Evolutionary conservation across 2,888 invertebrate genomes (phyloP).

Genomic region (Pheosia tremula): DNA sequence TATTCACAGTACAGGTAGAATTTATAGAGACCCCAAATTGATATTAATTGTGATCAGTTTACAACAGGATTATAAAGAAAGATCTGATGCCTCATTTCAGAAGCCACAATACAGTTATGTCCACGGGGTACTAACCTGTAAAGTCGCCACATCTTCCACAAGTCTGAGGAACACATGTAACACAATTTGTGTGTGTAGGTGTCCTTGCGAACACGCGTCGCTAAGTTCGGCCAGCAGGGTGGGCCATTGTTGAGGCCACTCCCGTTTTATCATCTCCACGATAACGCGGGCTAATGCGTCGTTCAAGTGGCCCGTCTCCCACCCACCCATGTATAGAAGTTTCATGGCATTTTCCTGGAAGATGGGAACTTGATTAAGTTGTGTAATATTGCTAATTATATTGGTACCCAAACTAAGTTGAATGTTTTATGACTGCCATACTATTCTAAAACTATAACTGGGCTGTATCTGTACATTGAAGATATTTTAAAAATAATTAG

Average conservation of each 20-base stretch:
- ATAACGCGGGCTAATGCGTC: constrained; percentile 95
- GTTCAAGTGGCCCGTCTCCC: constrained; percentile 91
- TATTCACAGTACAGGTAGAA: too few species aligned
- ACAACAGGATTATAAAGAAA: not conserved
- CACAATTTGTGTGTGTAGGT: constrained; percentile 95
- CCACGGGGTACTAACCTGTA: constrained; percentile 85
- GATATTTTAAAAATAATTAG: too few species aligned
- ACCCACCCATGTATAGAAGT: constrained; percentile 90
- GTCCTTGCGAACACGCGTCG: constrained; percentile 92
- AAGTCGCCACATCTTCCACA: constrained; percentile 96
- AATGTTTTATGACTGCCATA: too few species aligned
- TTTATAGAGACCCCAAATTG: too few species aligned
- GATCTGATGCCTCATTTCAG: not conserved
- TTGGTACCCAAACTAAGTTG: too few species aligned
- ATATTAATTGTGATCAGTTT: too few species aligned
- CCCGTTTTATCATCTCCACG: constrained; percentile 98
- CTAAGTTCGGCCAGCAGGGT: constrained; percentile 92
- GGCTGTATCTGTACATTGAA: too few species aligned
- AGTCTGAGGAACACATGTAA: constrained; percentile 94
- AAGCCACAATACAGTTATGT: too few species aligned
- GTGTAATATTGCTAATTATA: too few species aligned
- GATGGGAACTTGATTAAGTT: constrained; percentile 10
- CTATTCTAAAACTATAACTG: too few species aligned
- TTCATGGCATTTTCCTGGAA: constrained; percentile 94
- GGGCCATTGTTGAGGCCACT: constrained; percentile 99